These are phyloP conservation scores for Cynopterus sphinx DNA, from an alignment of 2,797 vertebrate genomes.

Conservation along the genomic window DNA sequence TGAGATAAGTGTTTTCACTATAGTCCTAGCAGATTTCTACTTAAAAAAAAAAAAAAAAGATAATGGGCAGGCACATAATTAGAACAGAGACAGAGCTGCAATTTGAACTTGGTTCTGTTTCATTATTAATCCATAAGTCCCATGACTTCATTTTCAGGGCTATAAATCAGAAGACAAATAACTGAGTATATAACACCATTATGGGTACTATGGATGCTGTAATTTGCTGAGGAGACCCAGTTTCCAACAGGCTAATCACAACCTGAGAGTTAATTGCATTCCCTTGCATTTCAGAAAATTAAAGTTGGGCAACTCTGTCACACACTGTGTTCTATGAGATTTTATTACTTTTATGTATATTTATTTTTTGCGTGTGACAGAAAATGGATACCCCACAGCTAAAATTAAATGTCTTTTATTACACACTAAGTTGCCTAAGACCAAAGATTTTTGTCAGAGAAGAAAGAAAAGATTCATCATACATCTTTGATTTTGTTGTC, in stretches of 20 bases:
- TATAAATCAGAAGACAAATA: conserved; percentile 54
- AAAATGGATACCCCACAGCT: conserved; percentile 80
- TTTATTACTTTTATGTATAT: conserved; percentile 78
- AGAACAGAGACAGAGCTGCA: neutral
- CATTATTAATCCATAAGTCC: conserved; percentile 19
- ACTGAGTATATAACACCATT: neutral
- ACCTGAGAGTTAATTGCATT: conserved; percentile 51
- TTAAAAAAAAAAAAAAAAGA: neutral
- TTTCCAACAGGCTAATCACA: conserved; percentile 59
- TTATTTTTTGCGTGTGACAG: conserved; percentile 77
- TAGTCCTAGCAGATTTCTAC: neutral
- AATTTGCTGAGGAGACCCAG: conserved; percentile 11
- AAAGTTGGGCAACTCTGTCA: neutral
- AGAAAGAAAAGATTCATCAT: conserved; percentile 78
- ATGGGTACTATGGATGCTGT: conserved; percentile 23
- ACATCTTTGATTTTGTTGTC: conserved; percentile 74
- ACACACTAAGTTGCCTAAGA: conserved; percentile 76
- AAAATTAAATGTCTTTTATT: conserved; percentile 77
- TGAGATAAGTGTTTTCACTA: neutral
- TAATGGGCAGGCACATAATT: neutral
- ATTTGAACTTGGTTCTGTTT: conserved; percentile 32
- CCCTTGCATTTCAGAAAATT: conserved; percentile 63
- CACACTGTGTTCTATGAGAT: conserved; percentile 47
- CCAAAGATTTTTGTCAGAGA: conserved; percentile 73
- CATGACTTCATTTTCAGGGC: neutral